Percentiles rank a stretch among this genome's conserved stretches.
Evolutionary conservation across 2,797 vertebrate genomes (phyloP).

Genomic region (Perodicticus potto): DNA sequence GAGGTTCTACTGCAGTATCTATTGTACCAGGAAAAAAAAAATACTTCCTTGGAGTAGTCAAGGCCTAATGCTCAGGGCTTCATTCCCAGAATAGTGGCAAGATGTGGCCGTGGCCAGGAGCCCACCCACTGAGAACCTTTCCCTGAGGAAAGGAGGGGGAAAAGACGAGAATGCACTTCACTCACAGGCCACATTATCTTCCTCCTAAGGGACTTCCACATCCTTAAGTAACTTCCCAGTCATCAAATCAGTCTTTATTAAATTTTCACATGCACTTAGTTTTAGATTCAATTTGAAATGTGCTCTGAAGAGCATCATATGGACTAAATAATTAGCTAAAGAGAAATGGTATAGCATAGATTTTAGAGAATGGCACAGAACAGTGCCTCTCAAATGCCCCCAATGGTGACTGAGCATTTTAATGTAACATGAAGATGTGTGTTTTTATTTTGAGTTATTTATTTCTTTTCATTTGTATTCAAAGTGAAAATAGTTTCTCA

Average conservation of each 20-base stretch:
- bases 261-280: constrained; percentile 80
- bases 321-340: constrained; percentile 69
- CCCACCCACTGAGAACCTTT: not conserved
- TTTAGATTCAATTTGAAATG: constrained; percentile 77
- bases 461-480: constrained; percentile 60
- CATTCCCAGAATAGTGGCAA: not conserved
- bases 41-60: not conserved
- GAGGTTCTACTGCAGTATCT: not conserved
- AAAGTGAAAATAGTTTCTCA: constrained; percentile 9
- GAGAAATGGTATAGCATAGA: constrained; percentile 4
- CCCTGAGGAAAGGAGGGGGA: not conserved
- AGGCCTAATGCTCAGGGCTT: not conserved
- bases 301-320: constrained; percentile 68
- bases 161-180: not conserved
- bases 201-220: constrained; percentile 43
- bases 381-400: not conserved
- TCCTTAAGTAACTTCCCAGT: constrained; percentile 72
- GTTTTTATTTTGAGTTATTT: constrained; percentile 26
- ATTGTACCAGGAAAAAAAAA: not conserved
- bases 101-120: not conserved
- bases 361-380: constrained; percentile 36
- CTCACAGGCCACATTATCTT: constrained; percentile 30
- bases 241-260: constrained; percentile 77
- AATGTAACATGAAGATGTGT: constrained; percentile 6
- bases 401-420: not conserved